Evolutionary conservation across 2,797 vertebrate species (phyloP).

Genomic region (Coracias cyanogaster): DNA sequence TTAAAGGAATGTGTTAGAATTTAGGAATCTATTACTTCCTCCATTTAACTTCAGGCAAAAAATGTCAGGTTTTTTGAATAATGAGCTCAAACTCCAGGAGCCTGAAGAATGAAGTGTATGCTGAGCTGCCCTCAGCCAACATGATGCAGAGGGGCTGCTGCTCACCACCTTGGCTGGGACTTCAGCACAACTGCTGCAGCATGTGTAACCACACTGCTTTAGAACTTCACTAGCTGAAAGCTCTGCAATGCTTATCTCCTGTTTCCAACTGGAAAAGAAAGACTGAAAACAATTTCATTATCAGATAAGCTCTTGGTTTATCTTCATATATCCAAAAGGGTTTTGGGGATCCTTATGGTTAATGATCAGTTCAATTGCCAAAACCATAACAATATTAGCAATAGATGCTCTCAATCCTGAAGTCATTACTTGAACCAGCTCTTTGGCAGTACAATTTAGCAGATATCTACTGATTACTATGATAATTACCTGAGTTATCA

Average conservation of each 20-base stretch:
- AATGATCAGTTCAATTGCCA: not conserved
- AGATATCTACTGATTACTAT: not conserved
- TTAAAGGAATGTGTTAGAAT: not conserved
- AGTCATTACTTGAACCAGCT: not conserved
- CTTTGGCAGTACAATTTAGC: not conserved
- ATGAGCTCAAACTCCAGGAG: not conserved
- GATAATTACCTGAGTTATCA: not conserved
- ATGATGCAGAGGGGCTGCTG: not conserved
- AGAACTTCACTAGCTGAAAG: not conserved
- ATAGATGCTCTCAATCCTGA: not conserved
- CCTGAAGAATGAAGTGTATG: not conserved
- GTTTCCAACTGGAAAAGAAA: not conserved
- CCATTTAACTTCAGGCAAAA: not conserved
- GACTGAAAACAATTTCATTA: not conserved
- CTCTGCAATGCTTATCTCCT: not conserved
- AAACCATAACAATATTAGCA: not conserved
- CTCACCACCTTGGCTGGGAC: not conserved
- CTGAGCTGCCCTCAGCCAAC: not conserved
- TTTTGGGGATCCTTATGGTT: not conserved
- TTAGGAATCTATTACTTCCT: not conserved
- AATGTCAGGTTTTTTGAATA: not conserved
- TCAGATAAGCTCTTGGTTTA: not conserved
- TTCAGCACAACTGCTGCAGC: not conserved
- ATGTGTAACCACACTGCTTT: not conserved
- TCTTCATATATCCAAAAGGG: not conserved